A percentile compares a stretch with the other conserved stretches of the same genome.
These are phyloP conservation scores for Erebia ligea DNA, from an alignment of 2,888 invertebrate genomes.

Conservation along the genomic window DNA sequence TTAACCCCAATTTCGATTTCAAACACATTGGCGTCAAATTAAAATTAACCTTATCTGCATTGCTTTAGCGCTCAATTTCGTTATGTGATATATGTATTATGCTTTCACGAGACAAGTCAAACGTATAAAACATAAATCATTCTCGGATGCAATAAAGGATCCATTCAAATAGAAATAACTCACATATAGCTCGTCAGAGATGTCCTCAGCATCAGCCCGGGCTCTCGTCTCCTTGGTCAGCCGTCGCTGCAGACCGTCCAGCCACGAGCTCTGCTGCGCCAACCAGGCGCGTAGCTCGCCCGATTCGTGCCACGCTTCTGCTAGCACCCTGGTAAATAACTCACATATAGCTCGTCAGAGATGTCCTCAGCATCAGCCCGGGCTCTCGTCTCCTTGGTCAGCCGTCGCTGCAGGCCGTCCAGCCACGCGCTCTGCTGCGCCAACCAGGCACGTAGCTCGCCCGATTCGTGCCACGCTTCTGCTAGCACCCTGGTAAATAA, in stretches of 20 bases:
- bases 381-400: slow-evolving; percentile 87
- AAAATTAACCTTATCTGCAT: too few species aligned
- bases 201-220: slow-evolving; percentile 95
- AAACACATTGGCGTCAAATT: too few species aligned
- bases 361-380: slow-evolving; percentile 96
- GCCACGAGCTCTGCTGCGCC: slow-evolving; percentile 89
- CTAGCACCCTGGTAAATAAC: slow-evolving; percentile 73
- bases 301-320: slow-evolving; percentile 89
- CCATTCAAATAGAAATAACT: slow-evolving; percentile 32
- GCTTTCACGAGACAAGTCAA: too few species aligned
- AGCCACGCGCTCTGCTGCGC: slow-evolving; percentile 91
- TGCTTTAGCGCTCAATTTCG: too few species aligned
- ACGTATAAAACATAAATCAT: too few species aligned
- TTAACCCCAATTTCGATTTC: too few species aligned
- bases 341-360: slow-evolving; percentile 91
- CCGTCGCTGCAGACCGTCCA: slow-evolving; percentile 90
- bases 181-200: slow-evolving; percentile 92
- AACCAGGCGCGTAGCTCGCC: slow-evolving; percentile 91
- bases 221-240: slow-evolving; percentile 87
- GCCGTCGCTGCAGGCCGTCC: slow-evolving; percentile 90
- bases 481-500: slow-evolving; percentile 76
- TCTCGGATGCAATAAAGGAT: too few species aligned
- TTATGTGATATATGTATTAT: too few species aligned
- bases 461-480: slow-evolving; percentile 90
- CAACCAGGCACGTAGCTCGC: slow-evolving; percentile 90